phyloP scores from a whole-genome alignment of 2,113 vertebrate species.

The Pseudolaguvia tuberculata region DNA sequence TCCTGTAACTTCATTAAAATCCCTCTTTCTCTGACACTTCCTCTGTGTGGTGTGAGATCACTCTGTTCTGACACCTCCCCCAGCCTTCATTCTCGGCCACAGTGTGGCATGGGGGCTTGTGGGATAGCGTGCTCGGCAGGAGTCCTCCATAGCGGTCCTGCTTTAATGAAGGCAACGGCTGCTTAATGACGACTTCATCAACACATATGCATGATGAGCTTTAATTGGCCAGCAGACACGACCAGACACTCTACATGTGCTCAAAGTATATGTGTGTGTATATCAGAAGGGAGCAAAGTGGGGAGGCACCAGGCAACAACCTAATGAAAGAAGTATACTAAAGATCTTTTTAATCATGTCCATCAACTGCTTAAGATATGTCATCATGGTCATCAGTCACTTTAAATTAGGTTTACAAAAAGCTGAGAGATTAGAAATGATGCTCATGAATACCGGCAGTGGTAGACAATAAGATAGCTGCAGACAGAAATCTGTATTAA shows the following conservation, averaged over 20 bases:
- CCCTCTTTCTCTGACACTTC: constrained; percentile 23
- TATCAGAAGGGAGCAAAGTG: neutral
- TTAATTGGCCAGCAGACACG: constrained; percentile 79
- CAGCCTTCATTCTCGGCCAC: constrained; percentile 52
- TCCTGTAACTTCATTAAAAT: constrained; percentile 38
- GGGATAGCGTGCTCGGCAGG: constrained; percentile 68
- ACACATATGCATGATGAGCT: constrained; percentile 78
- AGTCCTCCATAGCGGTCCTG: constrained; percentile 56
- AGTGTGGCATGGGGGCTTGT: constrained; percentile 46
- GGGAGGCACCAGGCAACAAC: constrained; percentile 4
- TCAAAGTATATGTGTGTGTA: constrained; percentile 13
- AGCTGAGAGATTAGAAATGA: neutral
- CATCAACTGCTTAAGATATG: constrained; percentile 29
- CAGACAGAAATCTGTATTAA: constrained; percentile 33
- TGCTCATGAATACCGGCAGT: neutral
- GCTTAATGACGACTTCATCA: constrained; percentile 86
- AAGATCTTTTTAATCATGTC: constrained; percentile 39
- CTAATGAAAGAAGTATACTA: constrained; percentile 24
- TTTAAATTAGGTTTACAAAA: constrained; percentile 22
- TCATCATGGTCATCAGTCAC: constrained; percentile 32
- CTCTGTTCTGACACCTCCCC: constrained; percentile 38
- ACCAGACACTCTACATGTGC: constrained; percentile 33
- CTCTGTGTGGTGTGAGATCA: constrained; percentile 17
- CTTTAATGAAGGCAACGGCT: constrained; percentile 77
- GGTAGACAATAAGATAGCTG: constrained; percentile 2